Evolutionary conservation across 2,113 vertebrate genomes (phyloP), one percentile per base, ranked within the genome.

Genomic region (Aegithalos caudatus): DNA sequence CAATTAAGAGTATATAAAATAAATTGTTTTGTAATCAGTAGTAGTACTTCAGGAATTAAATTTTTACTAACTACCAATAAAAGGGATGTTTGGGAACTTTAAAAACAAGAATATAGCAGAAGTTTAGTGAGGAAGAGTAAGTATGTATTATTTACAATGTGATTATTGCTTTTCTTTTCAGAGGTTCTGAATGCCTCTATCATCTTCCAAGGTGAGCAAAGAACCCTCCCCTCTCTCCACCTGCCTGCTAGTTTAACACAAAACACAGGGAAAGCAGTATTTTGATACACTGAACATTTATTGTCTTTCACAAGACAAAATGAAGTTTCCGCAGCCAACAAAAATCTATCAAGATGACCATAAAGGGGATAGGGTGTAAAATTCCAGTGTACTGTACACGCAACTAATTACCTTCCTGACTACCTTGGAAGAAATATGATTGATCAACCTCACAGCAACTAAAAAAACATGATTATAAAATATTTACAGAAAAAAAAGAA

Each of bases 231-330:
- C 4, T 5, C 5, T 9, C 53, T 25, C n/a, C 37, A 61, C 11
- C 27, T 28, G 38, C 51, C 24, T 21, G 4, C 24, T 79, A 64
- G 11, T 86, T 89, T 81, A 20, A 62, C 8, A 95, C 14, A 92
- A n/a, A 88, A 29, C 37, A 95, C 73, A 95, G 38, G 10, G 11
- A 67, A 65, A 70, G 3, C 1, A 0, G 20, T 67, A 90, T 86
- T 90, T 86, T 93, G 65, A 84, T 92, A 97, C 97, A 97, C 93
- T 84, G 95, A 97, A 96, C 78, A 65, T 97, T 97, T 97, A 97
- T 96, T 97, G 95, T 95, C 93, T 92, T 91, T 94, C 91, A 95
- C 83, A 85, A 96, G 88, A 97, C 92, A 96, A 95, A 96, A 88
- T 71, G 50, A 95, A 88, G 56, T 84, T 74, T 85, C 84, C 91